Evolutionary conservation across 2,888 invertebrate genomes (phyloP), one percentile per base, ranked within the genome.

Genomic region (Trichopoda pennipes): DNA sequence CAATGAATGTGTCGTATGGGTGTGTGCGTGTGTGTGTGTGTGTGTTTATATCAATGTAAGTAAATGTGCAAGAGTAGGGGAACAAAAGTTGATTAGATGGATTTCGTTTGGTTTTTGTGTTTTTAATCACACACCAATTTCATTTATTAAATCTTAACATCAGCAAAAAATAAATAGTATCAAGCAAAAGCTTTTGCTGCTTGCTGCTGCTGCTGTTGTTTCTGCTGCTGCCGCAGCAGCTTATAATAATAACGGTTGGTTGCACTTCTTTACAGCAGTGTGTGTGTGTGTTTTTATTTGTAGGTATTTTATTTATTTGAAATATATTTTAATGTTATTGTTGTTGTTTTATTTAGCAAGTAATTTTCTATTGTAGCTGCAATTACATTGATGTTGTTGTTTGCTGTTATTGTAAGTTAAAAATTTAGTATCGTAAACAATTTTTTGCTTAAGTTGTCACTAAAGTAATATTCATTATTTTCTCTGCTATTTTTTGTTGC

Each of bases 121-220:
- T 90, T 90, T 90, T 90, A 90, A 90, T 90, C 90, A 90, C 90
- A 90, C 90, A 90, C 90, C 90, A 90, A 89, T 90, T 90, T 90
- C 90, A 89, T 90, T 89, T 89, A 89, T 89, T 89, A 90, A 89
- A 89, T 89, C 90, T 89, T 89, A 88, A 89, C 90, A 89, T 89
- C 90, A 90, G 88, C 88, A 90, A 87, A 19, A 66, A n/a, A 28
- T 44, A 69, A 38, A 38, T 38, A 38, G 38, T 19, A 64, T 32
- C 58, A 58, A 78, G 64, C 78, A 78, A 51, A 51, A 58, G 56
- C 28, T 64, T 42, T 14, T 51, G 70, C 56, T 66, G 51, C 51
- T 32, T n/a, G n/a, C 28, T 64, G 51, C n/a, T 51, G 70, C 56
- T 66, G 51, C 51, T 32, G 63, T 19, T 7, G 23, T 17, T 63